phyloP scores from a whole-genome alignment of 37 sponge, comb jelly and placozoan genomes.

The Bolinopsis microptera region DNA sequence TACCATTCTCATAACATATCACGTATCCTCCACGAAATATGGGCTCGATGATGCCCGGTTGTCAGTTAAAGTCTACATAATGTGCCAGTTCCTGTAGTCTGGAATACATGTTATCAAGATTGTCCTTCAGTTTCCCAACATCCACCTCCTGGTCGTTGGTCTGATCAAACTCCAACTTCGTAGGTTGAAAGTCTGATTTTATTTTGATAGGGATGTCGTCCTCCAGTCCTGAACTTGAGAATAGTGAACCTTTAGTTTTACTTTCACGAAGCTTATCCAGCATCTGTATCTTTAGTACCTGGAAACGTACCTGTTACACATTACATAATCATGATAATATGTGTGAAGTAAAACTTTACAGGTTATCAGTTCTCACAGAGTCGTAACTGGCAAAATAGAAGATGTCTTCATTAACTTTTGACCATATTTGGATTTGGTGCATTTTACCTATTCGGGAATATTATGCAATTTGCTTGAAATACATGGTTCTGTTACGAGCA shows the following conservation, averaged over 20 bases:
- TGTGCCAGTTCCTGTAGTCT: neutral
- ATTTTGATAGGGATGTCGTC: neutral
- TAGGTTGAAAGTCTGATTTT: neutral
- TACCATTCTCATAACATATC: too few relatives aligned
- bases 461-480: too few relatives aligned
- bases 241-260: neutral
- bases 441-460: too few relatives aligned
- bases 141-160: neutral
- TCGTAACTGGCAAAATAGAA: too few relatives aligned
- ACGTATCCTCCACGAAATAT: too few relatives aligned
- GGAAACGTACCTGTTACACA: neutral
- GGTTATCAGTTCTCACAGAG: too few relatives aligned
- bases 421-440: too few relatives aligned
- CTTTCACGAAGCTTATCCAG: neutral
- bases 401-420: too few relatives aligned
- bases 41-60: neutral
- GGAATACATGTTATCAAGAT: conserved; percentile 1
- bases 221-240: neutral
- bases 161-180: neutral
- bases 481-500: too few relatives aligned
- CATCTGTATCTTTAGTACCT: conserved; percentile 22
- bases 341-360: neutral
- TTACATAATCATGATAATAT: neutral
- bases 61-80: neutral
- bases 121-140: neutral